Evolutionary conservation across 2,888 invertebrate species (phyloP).

Genomic region (Linyphia triangularis): DNA sequence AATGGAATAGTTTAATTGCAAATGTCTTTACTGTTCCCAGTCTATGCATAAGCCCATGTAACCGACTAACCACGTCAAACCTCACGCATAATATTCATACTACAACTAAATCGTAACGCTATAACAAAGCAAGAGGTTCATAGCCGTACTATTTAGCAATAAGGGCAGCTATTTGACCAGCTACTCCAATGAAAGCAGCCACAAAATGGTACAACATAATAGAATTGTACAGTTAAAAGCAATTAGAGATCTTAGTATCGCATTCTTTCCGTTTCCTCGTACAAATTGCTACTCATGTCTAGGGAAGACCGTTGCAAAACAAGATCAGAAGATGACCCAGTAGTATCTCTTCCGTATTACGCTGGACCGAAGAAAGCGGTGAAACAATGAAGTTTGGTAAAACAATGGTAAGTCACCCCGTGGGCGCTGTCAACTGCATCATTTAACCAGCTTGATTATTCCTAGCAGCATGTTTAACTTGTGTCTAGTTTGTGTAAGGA

Average conservation of each 20-base stretch:
- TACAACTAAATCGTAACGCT: too few species aligned
- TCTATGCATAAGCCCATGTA: too few species aligned
- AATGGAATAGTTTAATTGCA: too few species aligned
- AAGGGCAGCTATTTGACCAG: too few species aligned
- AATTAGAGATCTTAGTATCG: neutral
- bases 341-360: neutral
- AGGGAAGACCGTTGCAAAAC: neutral
- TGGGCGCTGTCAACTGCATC: neutral
- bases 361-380: neutral
- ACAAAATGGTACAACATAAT: neutral
- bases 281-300: neutral
- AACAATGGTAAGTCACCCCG: constrained; percentile 30
- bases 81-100: too few species aligned
- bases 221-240: neutral
- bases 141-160: too few species aligned
- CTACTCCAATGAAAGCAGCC: too few species aligned
- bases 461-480: neutral
- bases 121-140: too few species aligned
- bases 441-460: neutral
- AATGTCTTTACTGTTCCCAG: too few species aligned
- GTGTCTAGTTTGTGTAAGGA: neutral
- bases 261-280: neutral
- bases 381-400: constrained; percentile 24
- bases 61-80: too few species aligned
- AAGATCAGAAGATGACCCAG: neutral